Conservation (phyloP, 2,888 invertebrate genomes). For the Electrophaes corylata region DNA sequence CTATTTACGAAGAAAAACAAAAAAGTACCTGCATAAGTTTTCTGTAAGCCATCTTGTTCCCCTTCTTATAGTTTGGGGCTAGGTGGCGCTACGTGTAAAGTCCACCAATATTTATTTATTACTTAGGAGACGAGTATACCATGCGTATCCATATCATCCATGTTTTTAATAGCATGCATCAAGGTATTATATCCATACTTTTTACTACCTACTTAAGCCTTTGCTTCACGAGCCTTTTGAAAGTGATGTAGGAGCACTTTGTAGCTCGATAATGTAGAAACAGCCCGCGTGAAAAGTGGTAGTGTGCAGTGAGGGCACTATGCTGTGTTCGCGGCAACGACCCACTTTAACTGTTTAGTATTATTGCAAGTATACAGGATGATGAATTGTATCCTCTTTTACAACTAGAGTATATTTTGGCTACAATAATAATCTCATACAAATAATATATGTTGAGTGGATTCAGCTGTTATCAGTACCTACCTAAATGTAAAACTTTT, state of each 20-base stretch:
- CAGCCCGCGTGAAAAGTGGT: constrained; percentile 56
- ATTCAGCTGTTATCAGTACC: not conserved
- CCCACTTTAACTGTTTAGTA: constrained; percentile 25
- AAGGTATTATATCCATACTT: constrained; percentile 42
- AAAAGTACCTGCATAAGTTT: no score
- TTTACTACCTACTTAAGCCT: constrained; percentile 27
- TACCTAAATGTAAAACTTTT: no score
- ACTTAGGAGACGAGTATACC: no score
- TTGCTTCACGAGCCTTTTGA: constrained; percentile 57
- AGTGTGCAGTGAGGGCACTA: constrained; percentile 44
- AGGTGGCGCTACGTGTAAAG: no score
- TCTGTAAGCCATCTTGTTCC: no score
- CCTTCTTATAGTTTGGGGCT: no score
- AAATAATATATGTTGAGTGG: not conserved
- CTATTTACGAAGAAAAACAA: no score
- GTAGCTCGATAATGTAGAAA: constrained; percentile 58
- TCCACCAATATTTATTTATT: no score
- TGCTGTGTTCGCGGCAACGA: constrained; percentile 43
- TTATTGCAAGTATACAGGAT: constrained; percentile 2
- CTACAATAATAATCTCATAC: no score
- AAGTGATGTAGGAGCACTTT: constrained; percentile 61
- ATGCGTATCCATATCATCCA: no score
- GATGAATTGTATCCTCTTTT: not conserved
- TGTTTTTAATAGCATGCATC: constrained; percentile 15
- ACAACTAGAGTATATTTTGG: no score